These are phyloP conservation scores for Tricholauxania praeusta DNA, from an alignment of 2,888 invertebrate species.

Conservation along the genomic window DNA sequence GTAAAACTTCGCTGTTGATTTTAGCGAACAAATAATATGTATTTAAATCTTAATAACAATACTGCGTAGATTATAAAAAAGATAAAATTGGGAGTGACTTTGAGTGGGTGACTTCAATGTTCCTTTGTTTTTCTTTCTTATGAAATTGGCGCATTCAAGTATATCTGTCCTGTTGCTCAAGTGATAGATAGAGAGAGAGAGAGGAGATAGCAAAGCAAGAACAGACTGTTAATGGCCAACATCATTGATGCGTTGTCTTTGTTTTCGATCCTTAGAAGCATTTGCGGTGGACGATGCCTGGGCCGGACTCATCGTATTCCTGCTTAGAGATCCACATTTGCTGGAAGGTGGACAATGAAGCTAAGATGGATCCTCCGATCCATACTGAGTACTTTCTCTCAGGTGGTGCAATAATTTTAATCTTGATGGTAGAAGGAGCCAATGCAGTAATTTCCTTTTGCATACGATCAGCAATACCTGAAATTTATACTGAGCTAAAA, in stretches of 20 bases:
- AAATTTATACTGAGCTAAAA: slow-evolving; percentile 2
- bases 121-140: slow-evolving; percentile 40
- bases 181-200: slow-evolving; percentile 26
- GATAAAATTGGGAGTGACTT: slow-evolving; percentile 39
- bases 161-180: slow-evolving; percentile 15
- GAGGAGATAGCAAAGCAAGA: slow-evolving; percentile 21
- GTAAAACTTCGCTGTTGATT: slow-evolving; percentile 41
- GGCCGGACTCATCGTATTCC: slow-evolving; percentile 76
- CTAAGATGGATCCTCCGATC: slow-evolving; percentile 87
- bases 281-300: slow-evolving; percentile 92
- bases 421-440: slow-evolving; percentile 92
- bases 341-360: slow-evolving; percentile 89
- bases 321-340: slow-evolving; percentile 94
- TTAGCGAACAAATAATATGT: slow-evolving; percentile 43
- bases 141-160: no score
- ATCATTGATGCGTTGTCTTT: slow-evolving; percentile 5
- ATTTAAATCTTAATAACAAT: slow-evolving; percentile 43
- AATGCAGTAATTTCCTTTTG: slow-evolving; percentile 91
- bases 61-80: slow-evolving; percentile 38
- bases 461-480: slow-evolving; percentile 86
- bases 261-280: slow-evolving; percentile 82
- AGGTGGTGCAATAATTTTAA: slow-evolving; percentile 93
- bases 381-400: slow-evolving; percentile 92
- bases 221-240: not conserved
- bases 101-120: slow-evolving; percentile 50